Evolutionary conservation across 1,140 invertebrate species (phyloP), one percentile per base, ranked within the genome.

Genomic region (Diuraphis noxia): DNA sequence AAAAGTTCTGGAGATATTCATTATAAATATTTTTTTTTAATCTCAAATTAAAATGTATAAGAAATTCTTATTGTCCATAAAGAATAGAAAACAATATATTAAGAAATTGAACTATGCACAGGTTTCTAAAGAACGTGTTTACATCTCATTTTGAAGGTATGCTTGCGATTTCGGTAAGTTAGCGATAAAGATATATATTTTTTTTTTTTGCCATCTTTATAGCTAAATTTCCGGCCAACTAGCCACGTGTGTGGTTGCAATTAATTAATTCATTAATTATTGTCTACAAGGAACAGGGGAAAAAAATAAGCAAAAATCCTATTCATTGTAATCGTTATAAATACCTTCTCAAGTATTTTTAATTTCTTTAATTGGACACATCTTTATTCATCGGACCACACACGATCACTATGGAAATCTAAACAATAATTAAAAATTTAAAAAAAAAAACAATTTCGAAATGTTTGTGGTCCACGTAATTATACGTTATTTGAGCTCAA

Each of bases 41-140:
- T 23, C 17, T 21, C 10, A 25, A 86, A 52, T 38, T 86, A 49
- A 52, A 86, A 86, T 52, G 9, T 25, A 36, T 21, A 86, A 46
- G n/a, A 85, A 49, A 86, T 36, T n/a, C 34, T 8, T 86, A 0
- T 49, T 10, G 19, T 49, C 23, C 5, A 9, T 7, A 49, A 34
- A 23, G n/a, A 86, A 86, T 86, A 52, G 43, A 52, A 52, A 6
- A 52, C n/a, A 43, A 86, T 36, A 36, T 86, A 86, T 84, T 84
- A 84, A 38, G 21, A 38, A 81, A 40, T 81, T 43, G n/a, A 86
- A 52, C 43, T 36, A 86, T 38, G n/a, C 8, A n/a, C 56, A 19
- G 21, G 46, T 13, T 86, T 86, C 46, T 86, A 34, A 86, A 49
- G 38, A 86, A 86, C 85, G 46, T 52, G 85, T 86, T 86, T 86